These are phyloP conservation scores for Cryptophagus acutangulus DNA, from an alignment of 2,888 invertebrate species.

Conservation along the genomic window DNA sequence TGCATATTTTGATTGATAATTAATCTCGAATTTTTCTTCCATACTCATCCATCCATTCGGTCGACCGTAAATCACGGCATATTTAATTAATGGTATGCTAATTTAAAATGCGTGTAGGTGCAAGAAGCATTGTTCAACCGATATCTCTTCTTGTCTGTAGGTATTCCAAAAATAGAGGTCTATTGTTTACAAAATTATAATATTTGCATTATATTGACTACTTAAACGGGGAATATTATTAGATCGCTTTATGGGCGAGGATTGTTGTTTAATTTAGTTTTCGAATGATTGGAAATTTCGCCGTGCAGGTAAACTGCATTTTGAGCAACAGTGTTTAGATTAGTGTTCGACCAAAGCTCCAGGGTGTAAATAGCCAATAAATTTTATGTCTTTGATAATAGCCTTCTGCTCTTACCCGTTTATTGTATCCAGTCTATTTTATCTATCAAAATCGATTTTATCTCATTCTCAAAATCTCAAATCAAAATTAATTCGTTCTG, in stretches of 20 bases:
- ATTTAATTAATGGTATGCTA: too few relatives aligned
- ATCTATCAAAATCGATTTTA: too few relatives aligned
- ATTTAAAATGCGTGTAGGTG: too few relatives aligned
- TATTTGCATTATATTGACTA: background rate
- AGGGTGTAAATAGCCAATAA: constrained; percentile 24
- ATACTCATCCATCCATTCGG: too few relatives aligned
- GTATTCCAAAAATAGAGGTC: background rate
- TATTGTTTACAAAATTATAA: background rate
- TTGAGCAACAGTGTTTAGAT: constrained; percentile 14
- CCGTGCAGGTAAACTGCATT: constrained; percentile 1
- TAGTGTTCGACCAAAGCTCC: constrained; percentile 14
- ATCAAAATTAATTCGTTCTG: too few relatives aligned
- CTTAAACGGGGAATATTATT: background rate
- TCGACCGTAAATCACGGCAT: too few relatives aligned
- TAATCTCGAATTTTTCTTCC: too few relatives aligned
- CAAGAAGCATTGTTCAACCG: too few relatives aligned
- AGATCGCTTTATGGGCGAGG: background rate
- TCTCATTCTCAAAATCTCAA: too few relatives aligned
- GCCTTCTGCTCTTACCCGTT: constrained; percentile 9
- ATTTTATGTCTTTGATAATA: constrained; percentile 23
- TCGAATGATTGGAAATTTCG: constrained; percentile 5
- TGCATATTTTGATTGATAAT: too few relatives aligned
- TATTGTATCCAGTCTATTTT: background rate
- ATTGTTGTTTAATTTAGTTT: background rate
- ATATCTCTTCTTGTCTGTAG: too few relatives aligned